Evolutionary conservation across 2,113 vertebrate species (phyloP), one percentile per base, ranked within the genome.

Genomic region (Alces alces): DNA sequence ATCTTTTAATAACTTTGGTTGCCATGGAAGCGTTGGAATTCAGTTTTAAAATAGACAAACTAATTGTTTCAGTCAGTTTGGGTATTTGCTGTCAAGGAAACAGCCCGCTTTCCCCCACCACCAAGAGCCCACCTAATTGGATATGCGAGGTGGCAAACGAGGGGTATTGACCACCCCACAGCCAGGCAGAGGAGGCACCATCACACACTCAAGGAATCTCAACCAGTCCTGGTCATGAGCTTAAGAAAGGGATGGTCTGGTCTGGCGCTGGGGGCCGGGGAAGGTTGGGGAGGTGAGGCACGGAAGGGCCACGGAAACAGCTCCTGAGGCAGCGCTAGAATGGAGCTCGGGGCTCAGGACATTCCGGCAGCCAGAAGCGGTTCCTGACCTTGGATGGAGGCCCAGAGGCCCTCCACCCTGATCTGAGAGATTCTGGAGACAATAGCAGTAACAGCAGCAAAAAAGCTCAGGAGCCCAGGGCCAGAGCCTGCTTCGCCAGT

Each of bases 41-140:
- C 97, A 91, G 82, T 98, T 98, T 98, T 98, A 98, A 98, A 97
- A 97, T 97, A 97, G 97, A 98, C 94, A 96, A 98, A 94, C 97
- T 98, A 98, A 98, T 99, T 98, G 98, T 98, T 97, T 93, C 96
- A 92, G 97, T 97, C 97, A 98, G 97, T 97, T 97, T 98, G 97
- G 95, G 97, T 98, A 96, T 98, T 97, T 98, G 97, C 98, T 98
- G 98, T 98, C 98, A 98, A 97, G 98, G 98, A 98, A 98, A 98
- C 98, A 98, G 97, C 88, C 93, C 70, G 84, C 88, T 95, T 96
- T 85, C 73, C 83, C 94, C 98, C 95, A 73, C 47, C 7, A 55
- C 92, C 11, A 14, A 78, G 80, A 60, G 45, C 80, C 76, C 33
- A 36, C 55, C 50, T 96, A 73, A 96, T 96, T 97, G 93, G 80